Evolutionary conservation across 1,140 invertebrate species (phyloP).

Genomic region (Leptinotarsa lineolata): DNA sequence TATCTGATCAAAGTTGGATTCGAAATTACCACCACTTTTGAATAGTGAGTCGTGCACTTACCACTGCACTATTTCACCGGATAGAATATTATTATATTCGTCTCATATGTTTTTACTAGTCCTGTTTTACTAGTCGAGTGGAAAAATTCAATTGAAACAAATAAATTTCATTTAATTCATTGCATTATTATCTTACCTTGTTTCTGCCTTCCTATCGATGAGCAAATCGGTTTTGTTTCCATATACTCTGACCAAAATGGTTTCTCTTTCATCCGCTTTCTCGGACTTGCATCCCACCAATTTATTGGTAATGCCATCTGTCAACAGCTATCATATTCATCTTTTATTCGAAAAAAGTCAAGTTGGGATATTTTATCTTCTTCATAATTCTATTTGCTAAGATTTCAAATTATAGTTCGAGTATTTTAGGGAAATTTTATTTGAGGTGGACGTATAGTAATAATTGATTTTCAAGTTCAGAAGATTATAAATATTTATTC

Average conservation of each 20-base stretch:
- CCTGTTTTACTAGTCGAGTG: no score
- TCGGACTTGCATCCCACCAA: conserved; percentile 75
- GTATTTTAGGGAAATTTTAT: background rate
- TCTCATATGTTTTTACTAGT: no score
- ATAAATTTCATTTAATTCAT: no score
- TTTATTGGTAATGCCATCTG: conserved; percentile 94
- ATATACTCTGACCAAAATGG: conserved; percentile 88
- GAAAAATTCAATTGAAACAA: no score
- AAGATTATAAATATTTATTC: no score
- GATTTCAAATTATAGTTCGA: background rate
- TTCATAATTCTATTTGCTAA: conserved; percentile 12
- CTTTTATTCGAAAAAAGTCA: conserved; percentile 38
- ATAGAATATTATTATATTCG: no score
- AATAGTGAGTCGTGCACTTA: no score
- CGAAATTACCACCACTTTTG: no score
- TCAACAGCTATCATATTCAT: conserved; percentile 74
- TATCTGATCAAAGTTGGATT: no score
- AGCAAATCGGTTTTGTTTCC: conserved; percentile 91
- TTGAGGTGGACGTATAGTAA: background rate
- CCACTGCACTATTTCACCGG: no score
- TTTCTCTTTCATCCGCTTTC: conserved; percentile 59
- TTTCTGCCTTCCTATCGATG: conserved; percentile 87
- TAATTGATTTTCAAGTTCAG: background rate
- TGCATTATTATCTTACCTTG: conserved; percentile 57
- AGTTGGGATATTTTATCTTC: conserved; percentile 13